Conservation (phyloP, 2,797 vertebrate genomes). For the Selene dorsalis region DNA sequence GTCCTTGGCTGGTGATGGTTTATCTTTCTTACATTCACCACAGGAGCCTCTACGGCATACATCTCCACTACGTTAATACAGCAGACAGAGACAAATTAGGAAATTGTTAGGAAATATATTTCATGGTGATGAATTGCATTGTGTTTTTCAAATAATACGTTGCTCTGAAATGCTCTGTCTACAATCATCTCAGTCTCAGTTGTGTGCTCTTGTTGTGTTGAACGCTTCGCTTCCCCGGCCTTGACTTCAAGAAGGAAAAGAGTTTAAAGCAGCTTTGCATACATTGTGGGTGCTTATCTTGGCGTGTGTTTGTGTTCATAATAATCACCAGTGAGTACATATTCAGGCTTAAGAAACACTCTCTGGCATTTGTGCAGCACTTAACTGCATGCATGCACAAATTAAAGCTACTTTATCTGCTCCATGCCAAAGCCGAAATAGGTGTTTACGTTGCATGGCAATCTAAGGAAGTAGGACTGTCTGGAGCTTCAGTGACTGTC, state of each 20-base stretch:
- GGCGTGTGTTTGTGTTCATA: neutral
- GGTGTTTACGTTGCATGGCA: neutral
- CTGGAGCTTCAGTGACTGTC: neutral
- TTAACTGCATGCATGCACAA: neutral
- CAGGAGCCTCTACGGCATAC: neutral
- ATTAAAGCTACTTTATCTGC: neutral
- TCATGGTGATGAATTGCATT: neutral
- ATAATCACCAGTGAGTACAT: neutral
- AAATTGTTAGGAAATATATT: neutral
- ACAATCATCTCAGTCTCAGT: neutral
- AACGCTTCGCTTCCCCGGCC: neutral
- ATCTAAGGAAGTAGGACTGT: neutral
- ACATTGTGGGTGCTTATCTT: neutral
- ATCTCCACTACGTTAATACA: neutral
- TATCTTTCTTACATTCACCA: neutral
- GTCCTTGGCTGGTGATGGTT: neutral
- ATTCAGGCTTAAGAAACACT: neutral
- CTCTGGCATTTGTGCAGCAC: neutral
- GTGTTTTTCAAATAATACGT: neutral
- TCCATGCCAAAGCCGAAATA: neutral
- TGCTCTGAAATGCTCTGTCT: neutral
- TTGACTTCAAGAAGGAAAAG: neutral
- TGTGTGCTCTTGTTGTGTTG: neutral
- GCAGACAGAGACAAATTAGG: neutral
- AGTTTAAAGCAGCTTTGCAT: slow-evolving; percentile 39